phyloP scores from a whole-genome alignment of 2,888 invertebrate species.

The Notodonta ziczac region DNA sequence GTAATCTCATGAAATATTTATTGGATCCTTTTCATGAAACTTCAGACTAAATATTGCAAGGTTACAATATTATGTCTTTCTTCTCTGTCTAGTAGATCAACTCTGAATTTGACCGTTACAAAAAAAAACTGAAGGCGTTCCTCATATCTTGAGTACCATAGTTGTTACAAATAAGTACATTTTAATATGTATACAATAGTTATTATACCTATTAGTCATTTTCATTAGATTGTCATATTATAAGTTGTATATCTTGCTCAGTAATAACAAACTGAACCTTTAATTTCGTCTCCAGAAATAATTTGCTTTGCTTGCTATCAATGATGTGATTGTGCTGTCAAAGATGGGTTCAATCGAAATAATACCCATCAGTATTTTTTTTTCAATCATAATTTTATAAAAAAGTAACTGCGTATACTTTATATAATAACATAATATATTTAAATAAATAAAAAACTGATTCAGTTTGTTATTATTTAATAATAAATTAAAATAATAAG shows the following conservation, averaged over 20 bases:
- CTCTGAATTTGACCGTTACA: neutral
- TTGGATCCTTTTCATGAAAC: neutral
- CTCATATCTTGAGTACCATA: neutral
- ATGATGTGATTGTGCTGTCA: no score
- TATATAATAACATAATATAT: no score
- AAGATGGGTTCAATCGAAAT: no score
- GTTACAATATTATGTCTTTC: no score
- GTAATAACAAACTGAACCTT: neutral
- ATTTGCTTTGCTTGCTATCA: no score
- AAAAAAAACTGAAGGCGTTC: no score
- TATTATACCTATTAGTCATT: neutral
- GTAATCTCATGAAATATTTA: neutral
- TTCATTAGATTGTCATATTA: neutral
- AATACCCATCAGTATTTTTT: no score
- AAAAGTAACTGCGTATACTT: no score
- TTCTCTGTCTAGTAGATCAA: no score
- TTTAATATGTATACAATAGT: neutral
- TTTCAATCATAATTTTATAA: no score
- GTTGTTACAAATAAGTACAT: slow-evolving; percentile 2
- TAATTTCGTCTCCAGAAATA: no score
- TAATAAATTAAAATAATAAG: slow-evolving; percentile 25
- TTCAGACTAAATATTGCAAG: no score
- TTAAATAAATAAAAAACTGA: neutral
- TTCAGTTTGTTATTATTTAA: slow-evolving; percentile 30
- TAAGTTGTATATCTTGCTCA: neutral